Evolutionary conservation across 2,888 invertebrate genomes (phyloP), one percentile per base, ranked within the genome.

Genomic region (Phalangium opilio): DNA sequence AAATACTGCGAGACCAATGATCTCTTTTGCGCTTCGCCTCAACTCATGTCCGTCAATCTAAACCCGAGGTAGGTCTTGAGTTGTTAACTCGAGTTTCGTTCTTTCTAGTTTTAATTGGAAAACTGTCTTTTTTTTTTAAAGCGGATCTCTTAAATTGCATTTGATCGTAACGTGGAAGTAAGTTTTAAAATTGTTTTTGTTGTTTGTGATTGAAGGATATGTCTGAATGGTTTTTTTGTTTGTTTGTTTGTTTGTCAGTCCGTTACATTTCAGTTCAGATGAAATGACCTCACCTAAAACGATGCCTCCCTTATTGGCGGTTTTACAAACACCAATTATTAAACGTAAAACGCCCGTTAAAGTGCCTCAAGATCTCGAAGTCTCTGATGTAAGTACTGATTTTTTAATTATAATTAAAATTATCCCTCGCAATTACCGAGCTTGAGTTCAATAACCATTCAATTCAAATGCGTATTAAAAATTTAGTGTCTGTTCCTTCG

Each of bases 141-240:
- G 68, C 56, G 74, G 74, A 48, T 72, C 73, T 4, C 65, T 75
- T 53, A 74, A 75, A 61, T 65, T 75, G 43, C 70, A 70, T 55
- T 58, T 75, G 46, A 63, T 74, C 45, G 69, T 74, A 50, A 69
- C 70, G 4, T 75, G 74, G 74, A 68, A 72, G 74, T 73, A 60
- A 63, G 71, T 61, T 49, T 44, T 8, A 27, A 34, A 34, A 34
- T 3, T 34, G 35, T 12, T n/a, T 34, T 3, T 34, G 12, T 34
- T 5, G 12, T 12, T 4, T 14, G 12, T 34, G 2, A n/a, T 34
- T 34, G 14, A 3, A 34, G 12, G 2, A 34, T 4, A n/a, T 38
- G 12, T 8, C 4, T 38, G 3, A 17, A 8, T 17, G 18, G 38
- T 38, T 3, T 8, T 38, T 38, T 12, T 42, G 17, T 19, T 15